Percentiles rank a stretch among this genome's conserved stretches.
phyloP scores from a whole-genome alignment of 2,888 invertebrate species.

The Leuctra nigra region DNA sequence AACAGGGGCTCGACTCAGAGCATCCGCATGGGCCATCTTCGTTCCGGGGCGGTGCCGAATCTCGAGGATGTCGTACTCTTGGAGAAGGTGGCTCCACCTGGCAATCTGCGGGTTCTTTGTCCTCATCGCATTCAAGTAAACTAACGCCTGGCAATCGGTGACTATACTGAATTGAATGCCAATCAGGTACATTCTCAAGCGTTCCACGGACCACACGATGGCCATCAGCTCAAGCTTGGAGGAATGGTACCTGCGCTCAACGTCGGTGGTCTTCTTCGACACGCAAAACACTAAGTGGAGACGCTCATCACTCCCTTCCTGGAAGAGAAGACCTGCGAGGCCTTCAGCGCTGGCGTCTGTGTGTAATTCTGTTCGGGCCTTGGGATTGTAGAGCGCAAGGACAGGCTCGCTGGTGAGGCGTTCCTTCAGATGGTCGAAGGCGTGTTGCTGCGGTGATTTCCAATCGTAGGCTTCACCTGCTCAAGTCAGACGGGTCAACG shows the following conservation, averaged over 20 bases:
- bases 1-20: conserved; percentile 31
- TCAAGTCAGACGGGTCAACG: conserved; percentile 32
- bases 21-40: conserved; percentile 35
- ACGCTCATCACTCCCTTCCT: conserved; percentile 29
- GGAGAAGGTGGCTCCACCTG: conserved; percentile 20
- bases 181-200: conserved; percentile 31
- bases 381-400: conserved; percentile 27
- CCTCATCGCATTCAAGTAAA: conserved; percentile 29
- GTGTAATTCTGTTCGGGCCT: conserved; percentile 27
- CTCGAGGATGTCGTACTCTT: conserved; percentile 30
- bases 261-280: conserved; percentile 30
- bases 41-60: conserved; percentile 29
- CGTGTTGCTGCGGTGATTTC: background rate
- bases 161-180: conserved; percentile 32
- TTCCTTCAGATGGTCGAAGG: conserved; percentile 20
- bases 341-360: conserved; percentile 30
- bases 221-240: conserved; percentile 32
- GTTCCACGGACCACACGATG: conserved; percentile 31
- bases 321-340: conserved; percentile 32
- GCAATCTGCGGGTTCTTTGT: conserved; percentile 4
- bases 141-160: conserved; percentile 33
- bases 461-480: conserved; percentile 26
- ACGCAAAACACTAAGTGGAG: conserved; percentile 32
- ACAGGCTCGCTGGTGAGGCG: conserved; percentile 28
- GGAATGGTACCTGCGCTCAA: conserved; percentile 31